These are phyloP conservation scores for Tholera decimalis DNA, from an alignment of 2,888 invertebrate genomes.

Conservation along the genomic window DNA sequence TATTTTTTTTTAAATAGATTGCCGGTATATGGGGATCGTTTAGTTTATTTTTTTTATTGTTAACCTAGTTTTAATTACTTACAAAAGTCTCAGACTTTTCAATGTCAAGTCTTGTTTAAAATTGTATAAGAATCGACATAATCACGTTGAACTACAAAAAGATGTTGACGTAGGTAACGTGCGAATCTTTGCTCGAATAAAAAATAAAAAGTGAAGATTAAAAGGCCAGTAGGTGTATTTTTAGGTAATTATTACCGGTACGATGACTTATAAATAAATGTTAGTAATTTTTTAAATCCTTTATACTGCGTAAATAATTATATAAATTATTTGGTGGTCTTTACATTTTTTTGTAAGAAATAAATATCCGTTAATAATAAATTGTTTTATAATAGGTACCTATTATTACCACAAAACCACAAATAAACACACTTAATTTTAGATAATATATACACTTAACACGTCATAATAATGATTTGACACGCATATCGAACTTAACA, in stretches of 20 bases:
- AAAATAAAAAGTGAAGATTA: not conserved
- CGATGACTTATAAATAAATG: not conserved
- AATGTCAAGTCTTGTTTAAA: not conserved
- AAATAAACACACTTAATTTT: constrained; percentile 8
- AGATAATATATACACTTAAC: not conserved
- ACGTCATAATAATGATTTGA: not conserved
- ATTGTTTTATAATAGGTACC: constrained; percentile 4
- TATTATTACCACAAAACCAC: not conserved
- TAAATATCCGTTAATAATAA: not conserved
- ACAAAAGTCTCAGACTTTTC: not conserved
- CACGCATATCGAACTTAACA: not conserved
- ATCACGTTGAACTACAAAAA: constrained; percentile 3
- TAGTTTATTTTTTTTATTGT: too few species aligned
- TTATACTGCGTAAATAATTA: not conserved
- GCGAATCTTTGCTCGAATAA: not conserved
- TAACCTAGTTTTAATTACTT: not conserved
- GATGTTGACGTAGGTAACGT: not conserved
- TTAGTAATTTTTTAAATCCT: not conserved
- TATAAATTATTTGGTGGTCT: not conserved
- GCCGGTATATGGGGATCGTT: too few species aligned
- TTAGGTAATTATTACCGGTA: not conserved
- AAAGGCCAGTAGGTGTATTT: not conserved
- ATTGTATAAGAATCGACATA: not conserved
- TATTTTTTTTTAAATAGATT: too few species aligned
- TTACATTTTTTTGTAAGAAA: not conserved